A percentile compares a stretch with the other conserved stretches of the same genome.
phyloP scores from a whole-genome alignment of 2,797 vertebrate genomes.

The Austrolebias charrua region DNA sequence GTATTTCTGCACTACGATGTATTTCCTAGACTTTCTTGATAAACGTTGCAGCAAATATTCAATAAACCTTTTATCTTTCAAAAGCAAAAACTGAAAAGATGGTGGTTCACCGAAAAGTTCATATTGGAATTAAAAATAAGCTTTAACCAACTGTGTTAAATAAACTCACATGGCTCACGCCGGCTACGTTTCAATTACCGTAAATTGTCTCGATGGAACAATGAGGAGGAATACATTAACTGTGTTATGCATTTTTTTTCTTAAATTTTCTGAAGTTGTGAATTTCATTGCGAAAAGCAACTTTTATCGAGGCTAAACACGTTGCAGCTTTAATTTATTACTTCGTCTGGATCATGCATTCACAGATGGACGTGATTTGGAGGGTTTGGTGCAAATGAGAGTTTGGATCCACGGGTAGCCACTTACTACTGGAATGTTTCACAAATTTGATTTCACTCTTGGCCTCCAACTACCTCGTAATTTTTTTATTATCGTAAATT shows the following conservation, averaged over 20 bases:
- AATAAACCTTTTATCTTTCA: background rate
- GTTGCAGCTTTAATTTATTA: constrained; percentile 41
- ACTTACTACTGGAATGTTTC: constrained; percentile 66
- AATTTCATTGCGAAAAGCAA: constrained; percentile 34
- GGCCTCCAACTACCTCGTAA: constrained; percentile 31
- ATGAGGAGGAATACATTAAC: constrained; percentile 24
- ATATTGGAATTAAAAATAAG: background rate
- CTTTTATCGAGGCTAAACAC: constrained; percentile 11
- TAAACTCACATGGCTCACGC: background rate
- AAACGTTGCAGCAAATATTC: too few relatives aligned
- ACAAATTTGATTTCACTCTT: constrained; percentile 55
- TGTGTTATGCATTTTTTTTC: constrained; percentile 25
- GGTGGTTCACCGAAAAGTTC: background rate
- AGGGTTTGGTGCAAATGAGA: constrained; percentile 43
- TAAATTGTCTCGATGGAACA: constrained; percentile 13
- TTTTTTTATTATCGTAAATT: constrained; percentile 47
- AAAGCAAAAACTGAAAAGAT: background rate
- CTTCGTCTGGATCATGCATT: constrained; percentile 33
- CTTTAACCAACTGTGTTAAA: background rate
- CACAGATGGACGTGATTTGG: constrained; percentile 29
- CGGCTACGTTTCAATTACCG: background rate
- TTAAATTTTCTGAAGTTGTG: constrained; percentile 20
- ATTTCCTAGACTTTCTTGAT: too few relatives aligned
- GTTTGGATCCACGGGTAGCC: constrained; percentile 57
- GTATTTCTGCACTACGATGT: too few relatives aligned